phyloP scores from a whole-genome alignment of 2,797 vertebrate species.

The Oophaga sylvatica region DNA sequence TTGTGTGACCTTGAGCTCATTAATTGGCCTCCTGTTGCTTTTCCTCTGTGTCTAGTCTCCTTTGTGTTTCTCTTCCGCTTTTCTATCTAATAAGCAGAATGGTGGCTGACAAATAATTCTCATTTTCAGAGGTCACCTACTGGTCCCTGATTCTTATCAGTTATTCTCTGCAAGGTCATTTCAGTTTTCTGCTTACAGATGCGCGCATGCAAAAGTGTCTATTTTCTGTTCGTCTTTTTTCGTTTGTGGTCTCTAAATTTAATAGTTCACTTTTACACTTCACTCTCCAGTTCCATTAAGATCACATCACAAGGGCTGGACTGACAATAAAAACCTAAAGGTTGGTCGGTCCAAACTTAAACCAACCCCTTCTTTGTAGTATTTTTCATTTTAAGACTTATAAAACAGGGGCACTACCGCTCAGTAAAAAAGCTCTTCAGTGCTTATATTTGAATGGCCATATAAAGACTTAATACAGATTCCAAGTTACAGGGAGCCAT shows the following conservation, averaged over 20 bases:
- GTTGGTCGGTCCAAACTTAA: too few species aligned
- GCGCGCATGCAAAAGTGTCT: neutral
- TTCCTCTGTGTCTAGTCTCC: constrained; percentile 30
- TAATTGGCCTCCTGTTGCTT: constrained; percentile 56
- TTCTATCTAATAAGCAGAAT: constrained; percentile 41
- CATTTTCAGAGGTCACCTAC: constrained; percentile 1
- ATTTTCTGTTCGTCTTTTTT: neutral
- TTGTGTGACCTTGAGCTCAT: constrained; percentile 56
- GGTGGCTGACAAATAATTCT: constrained; percentile 37
- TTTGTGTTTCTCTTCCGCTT: constrained; percentile 46
- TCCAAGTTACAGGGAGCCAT: too few species aligned
- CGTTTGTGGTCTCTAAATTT: neutral
- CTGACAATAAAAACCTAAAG: neutral
- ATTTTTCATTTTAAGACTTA: neutral
- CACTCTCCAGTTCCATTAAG: neutral
- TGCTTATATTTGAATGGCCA: too few species aligned
- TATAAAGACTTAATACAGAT: too few species aligned
- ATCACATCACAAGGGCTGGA: neutral
- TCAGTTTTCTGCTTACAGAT: neutral
- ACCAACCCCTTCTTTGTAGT: too few species aligned
- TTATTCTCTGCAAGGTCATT: constrained; percentile 15
- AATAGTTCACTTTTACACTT: neutral
- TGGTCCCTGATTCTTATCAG: constrained; percentile 21
- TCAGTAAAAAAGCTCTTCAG: too few species aligned
- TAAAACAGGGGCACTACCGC: neutral